Base-by-base conservation (phyloP, 2,888 invertebrate species). In the Leptinotarsa rubiginosa region DNA sequence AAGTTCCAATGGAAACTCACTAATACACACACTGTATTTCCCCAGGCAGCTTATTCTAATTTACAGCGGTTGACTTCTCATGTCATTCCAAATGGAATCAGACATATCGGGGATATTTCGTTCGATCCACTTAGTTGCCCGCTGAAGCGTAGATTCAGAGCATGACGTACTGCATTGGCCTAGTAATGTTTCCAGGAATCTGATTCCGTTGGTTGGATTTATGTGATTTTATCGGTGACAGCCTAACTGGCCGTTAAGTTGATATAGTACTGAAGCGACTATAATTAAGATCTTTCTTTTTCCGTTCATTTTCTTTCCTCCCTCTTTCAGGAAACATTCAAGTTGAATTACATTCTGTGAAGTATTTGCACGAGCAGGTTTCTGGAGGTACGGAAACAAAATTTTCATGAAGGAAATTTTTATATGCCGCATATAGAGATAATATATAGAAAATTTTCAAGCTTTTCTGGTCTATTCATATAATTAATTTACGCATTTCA, bases 201-300 rank as follows among this genome's bases (percentile, higher is more conserved):
- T 73, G 70, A 73, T 71, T 69, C 69, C 56, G 68, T 64, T 41
- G 56, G 56, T 47, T 25, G 64, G 69, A 74, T 83, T 83, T 83
- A 83, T 83, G 78, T 76, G 79, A 83, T 81, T 82, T 81, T 83
- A 83, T 81, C 82, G 79, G 77, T 78, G 82, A 80, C 81, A 81
- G 79, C 79, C 77, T 82, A 83, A 82, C 81, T 82, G 83, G 80
- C 81, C 81, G 82, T 82, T 83, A 82, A 82, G 81, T 79, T 83
- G 84, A 83, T 84, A 81, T 82, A 83, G 78, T 82, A 80, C 79
- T 70, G 77, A 78, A 80, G 80, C 80, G 82, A 79, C 81, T 80
- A 81, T 81, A 84, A 84, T 84, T 83, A 84, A 84, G 84, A 82
- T 83, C 78, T 77, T 70, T 65, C 73, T 73, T 74, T 66, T 72